These are phyloP conservation scores for Bos javanicus DNA, from an alignment of 2,113 vertebrate species.

Conservation along the genomic window DNA sequence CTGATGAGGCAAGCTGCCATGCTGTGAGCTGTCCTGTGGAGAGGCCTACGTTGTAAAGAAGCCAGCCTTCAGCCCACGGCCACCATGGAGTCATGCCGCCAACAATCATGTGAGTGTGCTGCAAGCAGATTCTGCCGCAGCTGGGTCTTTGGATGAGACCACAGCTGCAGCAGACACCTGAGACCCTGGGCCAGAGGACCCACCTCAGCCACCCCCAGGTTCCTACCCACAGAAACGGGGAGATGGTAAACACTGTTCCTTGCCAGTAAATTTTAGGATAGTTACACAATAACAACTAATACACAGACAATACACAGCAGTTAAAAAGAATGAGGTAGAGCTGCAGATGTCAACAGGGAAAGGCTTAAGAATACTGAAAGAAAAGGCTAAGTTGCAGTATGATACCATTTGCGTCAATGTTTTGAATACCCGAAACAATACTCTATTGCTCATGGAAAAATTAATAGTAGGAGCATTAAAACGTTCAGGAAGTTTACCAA, in stretches of 20 bases:
- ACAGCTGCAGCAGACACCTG: background rate
- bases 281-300: background rate
- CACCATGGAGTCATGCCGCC: background rate
- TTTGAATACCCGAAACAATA: background rate
- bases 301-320: background rate
- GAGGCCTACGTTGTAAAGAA: background rate
- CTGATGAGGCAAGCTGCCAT: background rate
- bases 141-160: background rate
- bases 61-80: background rate
- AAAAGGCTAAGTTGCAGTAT: background rate
- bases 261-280: background rate
- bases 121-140: background rate
- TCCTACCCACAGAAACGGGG: background rate
- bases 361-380: background rate
- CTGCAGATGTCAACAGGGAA: background rate
- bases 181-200: background rate
- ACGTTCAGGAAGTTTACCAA: background rate
- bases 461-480: background rate
- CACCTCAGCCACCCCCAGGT: background rate
- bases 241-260: background rate
- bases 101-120: rapidly evolving
- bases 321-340: background rate
- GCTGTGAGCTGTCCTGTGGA: background rate
- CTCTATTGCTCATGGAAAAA: background rate
- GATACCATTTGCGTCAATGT: background rate